Evolutionary conservation across 2,797 vertebrate genomes (phyloP).

Genomic region (Anomalospiza imberbis): DNA sequence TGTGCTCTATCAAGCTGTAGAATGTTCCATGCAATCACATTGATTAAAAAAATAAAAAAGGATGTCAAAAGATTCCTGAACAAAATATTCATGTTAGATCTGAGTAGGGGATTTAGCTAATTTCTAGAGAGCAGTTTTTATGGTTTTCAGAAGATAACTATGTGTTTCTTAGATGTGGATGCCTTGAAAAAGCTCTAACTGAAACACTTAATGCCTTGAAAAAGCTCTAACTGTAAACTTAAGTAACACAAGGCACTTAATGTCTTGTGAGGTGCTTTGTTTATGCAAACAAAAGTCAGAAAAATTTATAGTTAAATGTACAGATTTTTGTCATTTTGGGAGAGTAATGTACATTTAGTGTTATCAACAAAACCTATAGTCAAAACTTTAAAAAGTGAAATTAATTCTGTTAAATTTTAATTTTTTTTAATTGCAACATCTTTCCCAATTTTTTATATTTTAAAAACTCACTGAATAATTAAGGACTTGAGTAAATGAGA

Average conservation of each 20-base stretch:
- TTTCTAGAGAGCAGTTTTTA: not conserved
- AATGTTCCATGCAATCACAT: not conserved
- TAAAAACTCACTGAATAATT: not conserved
- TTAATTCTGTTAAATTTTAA: not conserved
- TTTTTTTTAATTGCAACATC: not conserved
- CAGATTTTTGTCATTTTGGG: not conserved
- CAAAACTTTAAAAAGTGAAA: not conserved
- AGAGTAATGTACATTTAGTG: not conserved
- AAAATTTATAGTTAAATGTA: not conserved
- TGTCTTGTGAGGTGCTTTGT: not conserved
- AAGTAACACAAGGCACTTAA: too few relatives aligned
- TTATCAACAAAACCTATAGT: not conserved
- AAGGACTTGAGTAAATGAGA: not conserved
- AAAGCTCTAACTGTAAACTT: not conserved
- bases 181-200: not conserved
- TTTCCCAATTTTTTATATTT: not conserved
- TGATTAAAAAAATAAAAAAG: constrained; percentile 2
- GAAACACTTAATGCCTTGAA: not conserved
- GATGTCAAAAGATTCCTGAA: constrained; percentile 6
- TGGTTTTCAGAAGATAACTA: not conserved
- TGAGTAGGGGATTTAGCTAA: not conserved
- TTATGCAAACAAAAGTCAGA: not conserved
- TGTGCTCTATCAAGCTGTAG: not conserved
- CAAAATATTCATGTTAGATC: not conserved
- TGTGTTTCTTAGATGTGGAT: not conserved